Evolutionary conservation across 2,888 invertebrate species (phyloP), one percentile per base, ranked within the genome.

Genomic region (Sisyra terminalis): DNA sequence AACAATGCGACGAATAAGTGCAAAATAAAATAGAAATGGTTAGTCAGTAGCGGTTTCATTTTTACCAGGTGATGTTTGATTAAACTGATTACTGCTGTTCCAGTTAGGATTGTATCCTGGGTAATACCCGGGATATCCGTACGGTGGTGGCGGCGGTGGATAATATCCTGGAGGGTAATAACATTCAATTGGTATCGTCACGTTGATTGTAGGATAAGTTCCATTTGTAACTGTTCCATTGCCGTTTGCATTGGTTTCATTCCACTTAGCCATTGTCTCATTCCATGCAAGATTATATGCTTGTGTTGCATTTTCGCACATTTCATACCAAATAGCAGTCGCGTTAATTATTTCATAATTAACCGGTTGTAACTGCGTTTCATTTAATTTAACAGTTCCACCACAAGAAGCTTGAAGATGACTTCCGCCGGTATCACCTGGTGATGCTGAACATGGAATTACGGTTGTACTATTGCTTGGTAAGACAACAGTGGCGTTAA

Each of bases 401-500:
- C 17, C 32, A 29, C 43, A 43, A 8, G 31, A 14, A 14, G 40
- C 40, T 17, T 29, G 11, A 9, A n/a, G n/a, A n/a, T n/a, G n/a
- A n/a, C n/a, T 9, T 10, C n/a, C n/a, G 4, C 16, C 16, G 10
- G 37, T 13, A n/a, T 30, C 43, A 30, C 16, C 29, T 10, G 14
- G 10, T 9, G 24, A n/a, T 13, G 37, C 35, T 14, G 34, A 13
- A 29, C 43, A 43, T 11, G 43, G 43, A 18, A 43, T 43, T n/a
- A 37, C 37, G 6, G 43, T 15, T 15, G 43, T 43, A 29, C 30
- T 31, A 31, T 43, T 43, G 11, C 43, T 38, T 30, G 43, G 43
- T n/a, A 43, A 31, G 14, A 43, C 29, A 10, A 43, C 18, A 3
- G 43, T 43, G 8, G 43, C 43, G 17, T 43, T 43, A 13, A 43